phyloP scores from a whole-genome alignment of 2,888 invertebrate species.

The Boloria euphrosyne region DNA sequence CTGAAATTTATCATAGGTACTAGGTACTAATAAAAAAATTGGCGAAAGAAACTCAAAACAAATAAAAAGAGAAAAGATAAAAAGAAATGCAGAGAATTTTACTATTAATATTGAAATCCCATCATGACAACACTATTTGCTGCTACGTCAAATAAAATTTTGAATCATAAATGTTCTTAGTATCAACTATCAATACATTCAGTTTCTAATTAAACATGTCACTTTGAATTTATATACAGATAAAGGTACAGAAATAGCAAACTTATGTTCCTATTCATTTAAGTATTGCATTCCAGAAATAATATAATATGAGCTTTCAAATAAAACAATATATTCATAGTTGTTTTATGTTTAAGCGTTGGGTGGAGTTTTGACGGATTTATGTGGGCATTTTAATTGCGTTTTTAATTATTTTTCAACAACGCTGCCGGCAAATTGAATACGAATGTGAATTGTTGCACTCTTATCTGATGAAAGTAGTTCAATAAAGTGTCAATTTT shows the following conservation, averaged over 20 bases:
- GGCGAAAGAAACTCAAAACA: too few relatives aligned
- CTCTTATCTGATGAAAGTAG: conserved; percentile 59
- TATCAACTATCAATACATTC: too few relatives aligned
- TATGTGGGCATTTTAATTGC: conserved; percentile 75
- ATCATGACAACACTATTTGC: too few relatives aligned
- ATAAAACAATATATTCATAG: conserved; percentile 50
- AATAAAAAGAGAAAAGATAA: too few relatives aligned
- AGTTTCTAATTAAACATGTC: too few relatives aligned
- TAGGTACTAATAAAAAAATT: too few relatives aligned
- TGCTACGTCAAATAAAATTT: too few relatives aligned
- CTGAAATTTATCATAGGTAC: too few relatives aligned
- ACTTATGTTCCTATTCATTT: background rate
- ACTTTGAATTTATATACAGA: background rate
- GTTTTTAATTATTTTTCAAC: conserved; percentile 80
- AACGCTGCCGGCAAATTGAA: conserved; percentile 75
- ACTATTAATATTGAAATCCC: too few relatives aligned
- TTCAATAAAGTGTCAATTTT: conserved; percentile 39
- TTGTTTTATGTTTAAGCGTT: conserved; percentile 51
- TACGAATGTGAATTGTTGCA: conserved; percentile 55
- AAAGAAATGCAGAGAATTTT: too few relatives aligned
- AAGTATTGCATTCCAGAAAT: background rate
- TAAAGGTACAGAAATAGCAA: conserved; percentile 4
- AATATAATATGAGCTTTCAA: background rate
- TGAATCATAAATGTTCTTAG: too few relatives aligned
- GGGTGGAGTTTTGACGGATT: conserved; percentile 74